phyloP scores from a whole-genome alignment of 1,140 invertebrate species.

The Drosophila oshimai region DNA sequence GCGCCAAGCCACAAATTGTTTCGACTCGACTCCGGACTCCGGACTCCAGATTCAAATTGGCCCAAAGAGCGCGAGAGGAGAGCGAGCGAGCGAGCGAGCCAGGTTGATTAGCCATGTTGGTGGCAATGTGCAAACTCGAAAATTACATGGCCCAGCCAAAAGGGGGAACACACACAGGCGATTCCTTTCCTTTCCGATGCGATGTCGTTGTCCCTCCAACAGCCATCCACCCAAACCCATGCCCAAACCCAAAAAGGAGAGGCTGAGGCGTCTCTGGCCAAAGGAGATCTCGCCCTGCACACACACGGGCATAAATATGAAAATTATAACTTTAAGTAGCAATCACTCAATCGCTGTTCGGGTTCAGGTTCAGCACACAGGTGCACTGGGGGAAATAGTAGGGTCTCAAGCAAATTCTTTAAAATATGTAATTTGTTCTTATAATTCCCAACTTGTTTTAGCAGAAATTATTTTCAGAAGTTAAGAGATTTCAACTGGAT shows the following conservation, averaged over 20 bases:
- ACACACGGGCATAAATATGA: conserved; percentile 77
- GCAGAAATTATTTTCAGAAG: no score
- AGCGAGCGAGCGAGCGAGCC: conserved; percentile 2
- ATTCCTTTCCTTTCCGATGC: conserved; percentile 2
- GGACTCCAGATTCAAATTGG: conserved; percentile 71
- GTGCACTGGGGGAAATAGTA: conserved; percentile 2
- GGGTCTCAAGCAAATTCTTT: not conserved
- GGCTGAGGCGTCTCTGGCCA: conserved; percentile 26
- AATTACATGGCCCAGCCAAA: conserved; percentile 68
- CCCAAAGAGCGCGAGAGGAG: conserved; percentile 22
- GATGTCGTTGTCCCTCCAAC: conserved; percentile 18
- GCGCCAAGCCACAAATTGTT: conserved; percentile 81
- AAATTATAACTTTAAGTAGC: conserved; percentile 83
- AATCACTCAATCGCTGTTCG: conserved; percentile 82
- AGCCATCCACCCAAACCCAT: conserved; percentile 55
- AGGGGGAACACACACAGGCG: conserved; percentile 44
- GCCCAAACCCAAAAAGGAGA: no score
- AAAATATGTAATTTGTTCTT: not conserved
- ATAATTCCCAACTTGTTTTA: not conserved
- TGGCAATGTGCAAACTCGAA: conserved; percentile 81
- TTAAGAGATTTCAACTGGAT: no score
- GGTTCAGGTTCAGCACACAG: conserved; percentile 14
- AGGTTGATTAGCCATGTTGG: conserved; percentile 75
- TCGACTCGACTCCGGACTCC: conserved; percentile 43
- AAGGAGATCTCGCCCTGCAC: conserved; percentile 24